phyloP scores from a whole-genome alignment of 2,888 invertebrate genomes.

The Caenorhabditis sulstoni region DNA sequence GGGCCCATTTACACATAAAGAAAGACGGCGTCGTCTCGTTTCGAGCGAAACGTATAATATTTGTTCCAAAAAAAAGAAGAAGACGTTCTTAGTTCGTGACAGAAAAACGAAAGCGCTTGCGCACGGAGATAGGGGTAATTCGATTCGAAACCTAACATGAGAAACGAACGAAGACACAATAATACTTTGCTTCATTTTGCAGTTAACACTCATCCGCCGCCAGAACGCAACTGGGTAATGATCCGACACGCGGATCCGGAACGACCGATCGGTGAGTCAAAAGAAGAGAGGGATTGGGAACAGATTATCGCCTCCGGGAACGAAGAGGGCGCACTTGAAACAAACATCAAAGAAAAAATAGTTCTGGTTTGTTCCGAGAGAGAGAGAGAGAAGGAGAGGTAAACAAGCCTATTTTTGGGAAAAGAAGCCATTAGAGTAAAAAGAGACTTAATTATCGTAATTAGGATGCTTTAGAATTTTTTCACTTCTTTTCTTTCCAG shows the following conservation, averaged over 20 bases:
- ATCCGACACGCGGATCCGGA: slow-evolving; percentile 75
- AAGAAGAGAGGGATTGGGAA: not conserved
- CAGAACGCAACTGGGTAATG: slow-evolving; percentile 75
- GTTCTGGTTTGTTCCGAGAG: slow-evolving; percentile 16
- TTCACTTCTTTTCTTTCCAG: slow-evolving; percentile 60
- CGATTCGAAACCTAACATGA: slow-evolving; percentile 1
- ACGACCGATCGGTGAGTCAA: slow-evolving; percentile 73
- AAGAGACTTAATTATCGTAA: not conserved
- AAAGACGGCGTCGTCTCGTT: not conserved
- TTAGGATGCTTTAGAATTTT: not conserved
- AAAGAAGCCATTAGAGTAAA: no score
- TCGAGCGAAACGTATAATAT: not conserved
- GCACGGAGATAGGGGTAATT: not conserved
- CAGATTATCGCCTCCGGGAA: not conserved
- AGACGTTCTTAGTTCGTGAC: slow-evolving; percentile 5
- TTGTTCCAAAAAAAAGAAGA: slow-evolving; percentile 4
- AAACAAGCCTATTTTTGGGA: slow-evolving; percentile 20
- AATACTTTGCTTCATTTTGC: slow-evolving; percentile 49
- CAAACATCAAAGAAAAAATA: slow-evolving; percentile 5
- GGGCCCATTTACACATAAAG: no score
- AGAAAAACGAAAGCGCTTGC: not conserved
- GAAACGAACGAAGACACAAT: not conserved
- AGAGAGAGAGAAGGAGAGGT: not conserved
- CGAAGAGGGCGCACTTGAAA: slow-evolving; percentile 22
- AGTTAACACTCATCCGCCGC: slow-evolving; percentile 74